Evolutionary conservation across 2,113 vertebrate genomes (phyloP).

Genomic region (Hydrolagus affinis): DNA sequence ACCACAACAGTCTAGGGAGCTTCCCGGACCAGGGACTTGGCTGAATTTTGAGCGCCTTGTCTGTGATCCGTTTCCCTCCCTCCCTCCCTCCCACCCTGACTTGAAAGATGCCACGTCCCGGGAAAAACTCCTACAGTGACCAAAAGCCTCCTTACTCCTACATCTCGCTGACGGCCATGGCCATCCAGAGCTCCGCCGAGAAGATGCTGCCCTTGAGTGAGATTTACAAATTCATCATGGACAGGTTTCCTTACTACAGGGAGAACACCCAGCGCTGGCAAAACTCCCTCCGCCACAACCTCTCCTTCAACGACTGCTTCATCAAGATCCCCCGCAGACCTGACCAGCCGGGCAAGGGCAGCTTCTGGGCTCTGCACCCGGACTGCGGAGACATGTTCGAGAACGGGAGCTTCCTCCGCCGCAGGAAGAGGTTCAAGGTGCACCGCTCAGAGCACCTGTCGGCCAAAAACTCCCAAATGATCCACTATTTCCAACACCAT

Average conservation of each 20-base stretch:
- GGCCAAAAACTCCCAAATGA: slow-evolving; percentile 37
- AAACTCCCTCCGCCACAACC: slow-evolving; percentile 82
- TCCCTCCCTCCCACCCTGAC: neutral
- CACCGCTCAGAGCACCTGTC: slow-evolving; percentile 67
- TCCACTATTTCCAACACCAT: slow-evolving; percentile 32
- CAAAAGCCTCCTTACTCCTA: slow-evolving; percentile 95
- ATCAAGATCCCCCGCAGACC: slow-evolving; percentile 84
- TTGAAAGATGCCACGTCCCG: slow-evolving; percentile 77
- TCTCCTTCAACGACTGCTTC: slow-evolving; percentile 89
- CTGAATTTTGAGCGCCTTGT: neutral
- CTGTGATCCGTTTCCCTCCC: neutral
- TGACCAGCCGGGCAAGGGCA: slow-evolving; percentile 83
- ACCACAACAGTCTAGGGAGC: neutral
- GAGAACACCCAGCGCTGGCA: slow-evolving; percentile 90
- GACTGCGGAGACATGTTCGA: slow-evolving; percentile 92
- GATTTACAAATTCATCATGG: slow-evolving; percentile 93
- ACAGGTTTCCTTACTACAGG: slow-evolving; percentile 85
- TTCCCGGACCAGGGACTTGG: neutral
- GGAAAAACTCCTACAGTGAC: slow-evolving; percentile 94
- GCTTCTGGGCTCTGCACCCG: slow-evolving; percentile 86
- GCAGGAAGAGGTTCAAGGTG: slow-evolving; percentile 83
- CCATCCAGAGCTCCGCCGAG: slow-evolving; percentile 84
- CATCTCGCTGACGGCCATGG: slow-evolving; percentile 93
- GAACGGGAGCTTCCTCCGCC: slow-evolving; percentile 80
- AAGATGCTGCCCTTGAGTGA: slow-evolving; percentile 91